phyloP scores from a whole-genome alignment of 2,888 invertebrate species.

The Andrena haemorrhoa region DNA sequence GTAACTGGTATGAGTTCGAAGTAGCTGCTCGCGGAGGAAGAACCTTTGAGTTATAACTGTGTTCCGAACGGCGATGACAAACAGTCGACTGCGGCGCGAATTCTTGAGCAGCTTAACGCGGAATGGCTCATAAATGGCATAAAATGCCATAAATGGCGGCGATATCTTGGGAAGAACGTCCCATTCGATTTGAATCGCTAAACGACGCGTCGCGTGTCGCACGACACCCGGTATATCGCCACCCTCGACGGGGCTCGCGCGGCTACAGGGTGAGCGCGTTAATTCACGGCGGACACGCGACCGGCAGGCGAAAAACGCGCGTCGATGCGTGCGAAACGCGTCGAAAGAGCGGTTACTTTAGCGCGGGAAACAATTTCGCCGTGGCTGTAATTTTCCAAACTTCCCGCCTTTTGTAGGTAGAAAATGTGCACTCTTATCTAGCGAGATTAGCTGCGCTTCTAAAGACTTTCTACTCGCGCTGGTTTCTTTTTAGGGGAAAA shows the following conservation, averaged over 20 bases:
- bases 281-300: conserved; percentile 47
- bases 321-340: background rate
- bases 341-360: background rate
- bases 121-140: conserved; percentile 3
- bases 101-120: background rate
- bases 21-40: background rate
- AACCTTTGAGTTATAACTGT: too few relatives aligned
- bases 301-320: conserved; percentile 2
- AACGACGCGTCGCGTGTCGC: conserved; percentile 62
- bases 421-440: background rate
- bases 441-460: background rate
- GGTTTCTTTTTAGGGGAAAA: background rate
- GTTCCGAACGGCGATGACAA: background rate
- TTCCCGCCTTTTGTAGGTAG: background rate
- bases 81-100: background rate
- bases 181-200: conserved; percentile 42
- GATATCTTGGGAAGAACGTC: conserved; percentile 36
- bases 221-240: conserved; percentile 57
- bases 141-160: conserved; percentile 12
- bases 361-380: background rate
- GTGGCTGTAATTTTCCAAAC: conserved; percentile 1
- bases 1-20: background rate
- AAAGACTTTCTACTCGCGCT: background rate
- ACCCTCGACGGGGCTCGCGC: background rate
- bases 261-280: conserved; percentile 32